Base-by-base conservation (phyloP, 2,113 vertebrate genomes). In the Struthidea cinerea region DNA sequence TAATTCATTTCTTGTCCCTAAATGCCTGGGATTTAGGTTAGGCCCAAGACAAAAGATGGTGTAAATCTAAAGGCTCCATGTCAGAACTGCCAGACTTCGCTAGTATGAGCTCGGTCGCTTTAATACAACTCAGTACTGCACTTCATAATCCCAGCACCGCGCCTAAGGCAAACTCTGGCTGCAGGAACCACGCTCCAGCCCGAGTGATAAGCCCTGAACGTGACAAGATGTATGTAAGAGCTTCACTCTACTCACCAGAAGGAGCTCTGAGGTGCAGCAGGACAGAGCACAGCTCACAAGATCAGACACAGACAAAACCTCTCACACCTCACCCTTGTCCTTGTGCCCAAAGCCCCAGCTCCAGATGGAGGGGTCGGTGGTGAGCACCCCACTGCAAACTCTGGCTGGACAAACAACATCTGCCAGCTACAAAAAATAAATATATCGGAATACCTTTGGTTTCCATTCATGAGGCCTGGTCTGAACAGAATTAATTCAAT, bases 1-100 rank as follows among this genome's bases (percentile, higher is more conserved):
- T 65, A 59, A 74, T 90, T 75, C 7, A 83, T 60, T 83, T 57
- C 75, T 95, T 77, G n/a, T 85, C 91, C 56, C 56, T 61, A 91
- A 87, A 79, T 39, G 46, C 82, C 39, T 47, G 56, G 65, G 67
- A 78, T 89, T 60, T 76, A 85, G 70, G 67, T 76, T 91, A 95
- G 77, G 42, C 50, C 27, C 69, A 73, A 83, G 53, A 67, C 65
- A 79, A 91, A 79, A 70, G 71, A 32, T 27, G 3, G 39, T 0
- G 7, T 55, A 67, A 70, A 71, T 64, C 60, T 47, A 46, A 65
- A 90, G 56, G 52, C 30, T 91, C 63, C 63, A 11, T 0, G 0
- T 59, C 65, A 84, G 65, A 82, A n/a, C 46, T 84, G 50, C 63
- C 47, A 90, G 59, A 78, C 47, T 83, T 80, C 67, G 82, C 71